Base-by-base conservation (phyloP, 2,888 invertebrate species). In the Protophormia terraenovae region DNA sequence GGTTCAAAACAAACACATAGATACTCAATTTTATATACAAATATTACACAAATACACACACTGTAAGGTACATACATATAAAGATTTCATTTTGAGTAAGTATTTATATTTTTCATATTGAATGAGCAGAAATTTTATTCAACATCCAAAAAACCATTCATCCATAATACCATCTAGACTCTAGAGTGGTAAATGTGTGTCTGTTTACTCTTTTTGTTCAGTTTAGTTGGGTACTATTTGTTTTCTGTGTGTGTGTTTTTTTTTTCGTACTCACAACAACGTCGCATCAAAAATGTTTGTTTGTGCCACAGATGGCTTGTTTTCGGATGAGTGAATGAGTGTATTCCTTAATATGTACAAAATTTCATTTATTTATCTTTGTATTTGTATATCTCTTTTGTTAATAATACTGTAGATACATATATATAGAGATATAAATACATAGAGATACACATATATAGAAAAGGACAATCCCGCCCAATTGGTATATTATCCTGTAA, bases 381-480 rank as follows among this genome's bases (percentile, higher is more conserved):
- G 83, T 77, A 16, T 83, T 72, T 71, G 79, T 79, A 76, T 83
- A 82, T 86, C 84, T 82, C 66, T 72, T 78, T 69, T 88, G 88
- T 90, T 88, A 87, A 90, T 89, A 90, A 89, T 90, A 55, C 50
- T 50, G 19, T 71, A 19, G 29, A 32, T 58, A 50, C 16, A 29
- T 8, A 29, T 14, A 10, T 64, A 62, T 16, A 14, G 58, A 35
- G 3, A 45, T 4, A 45, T 5, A 35, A 8, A 53, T 6, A 45
- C 1, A 35, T 10, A 41, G 41, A 88, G n/a, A n/a, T n/a, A n/a
- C n/a, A n/a, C n/a, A n/a, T n/a, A n/a, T 88, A 90, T 89, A 89
- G 88, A 88, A 88, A 89, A 91, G 89, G 92, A 90, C 89, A 90
- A 91, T 89, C 88, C 90, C 92, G 92, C 92, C 92, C 91, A 81